Evolutionary conservation across 2,113 vertebrate genomes (phyloP).

Genomic region (Sula dactylatra): DNA sequence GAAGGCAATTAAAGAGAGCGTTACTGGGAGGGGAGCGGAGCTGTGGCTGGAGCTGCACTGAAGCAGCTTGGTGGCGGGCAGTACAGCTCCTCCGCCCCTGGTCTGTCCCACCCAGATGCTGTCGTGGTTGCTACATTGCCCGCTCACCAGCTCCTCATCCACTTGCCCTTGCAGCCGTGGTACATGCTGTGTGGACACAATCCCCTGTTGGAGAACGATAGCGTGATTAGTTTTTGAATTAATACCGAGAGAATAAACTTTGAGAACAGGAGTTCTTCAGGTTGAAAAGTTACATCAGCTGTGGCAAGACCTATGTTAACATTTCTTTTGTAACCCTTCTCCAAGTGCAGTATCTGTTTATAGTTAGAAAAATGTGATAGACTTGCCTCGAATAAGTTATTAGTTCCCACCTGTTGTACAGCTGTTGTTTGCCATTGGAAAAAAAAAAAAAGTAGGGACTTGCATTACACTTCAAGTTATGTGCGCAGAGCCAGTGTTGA

Average conservation of each 20-base stretch:
- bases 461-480: not conserved
- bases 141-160: not conserved
- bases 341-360: not conserved
- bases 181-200: not conserved
- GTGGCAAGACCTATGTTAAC: not conserved
- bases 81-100: not conserved
- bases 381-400: not conserved
- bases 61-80: not conserved
- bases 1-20: not conserved
- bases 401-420: not conserved
- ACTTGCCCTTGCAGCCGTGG: not conserved
- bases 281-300: not conserved
- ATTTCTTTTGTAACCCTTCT: not conserved
- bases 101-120: not conserved
- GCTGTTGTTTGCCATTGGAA: not conserved
- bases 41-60: not conserved
- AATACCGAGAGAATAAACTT: not conserved
- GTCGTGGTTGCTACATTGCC: not conserved
- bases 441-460: not conserved
- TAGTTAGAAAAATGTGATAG: not conserved
- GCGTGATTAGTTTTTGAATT: not conserved
- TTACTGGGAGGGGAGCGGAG: not conserved
- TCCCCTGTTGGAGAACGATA: not conserved
- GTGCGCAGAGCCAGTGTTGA: not conserved
- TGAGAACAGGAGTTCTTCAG: not conserved